phyloP scores from a whole-genome alignment of 2,797 vertebrate species.

The Tolypeutes matacus region DNA sequence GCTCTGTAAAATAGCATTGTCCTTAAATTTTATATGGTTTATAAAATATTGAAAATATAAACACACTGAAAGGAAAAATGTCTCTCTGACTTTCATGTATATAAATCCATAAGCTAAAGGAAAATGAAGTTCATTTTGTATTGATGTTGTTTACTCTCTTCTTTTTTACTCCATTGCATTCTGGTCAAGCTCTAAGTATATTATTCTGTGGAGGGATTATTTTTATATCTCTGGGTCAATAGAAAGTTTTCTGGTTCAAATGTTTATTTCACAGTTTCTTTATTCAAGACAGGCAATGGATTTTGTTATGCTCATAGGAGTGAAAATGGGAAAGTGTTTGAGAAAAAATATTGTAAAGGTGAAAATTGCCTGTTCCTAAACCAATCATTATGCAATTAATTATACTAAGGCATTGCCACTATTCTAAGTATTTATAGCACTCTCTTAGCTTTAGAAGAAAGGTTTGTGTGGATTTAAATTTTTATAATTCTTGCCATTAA shows the following conservation, averaged over 20 bases:
- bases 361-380: not conserved
- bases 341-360: not conserved
- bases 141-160: not conserved
- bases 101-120: not conserved
- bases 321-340: slow-evolving; percentile 64
- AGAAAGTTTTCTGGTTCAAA: slow-evolving; percentile 85
- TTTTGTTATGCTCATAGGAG: slow-evolving; percentile 36
- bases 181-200: slow-evolving; percentile 62
- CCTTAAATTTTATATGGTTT: slow-evolving; percentile 30
- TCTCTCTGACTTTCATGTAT: not conserved
- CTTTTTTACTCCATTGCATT: slow-evolving; percentile 19
- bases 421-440: not conserved
- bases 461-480: not conserved
- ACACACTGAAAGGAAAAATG: not conserved
- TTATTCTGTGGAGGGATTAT: slow-evolving; percentile 74
- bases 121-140: not conserved
- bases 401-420: not conserved
- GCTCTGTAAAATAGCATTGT: not conserved
- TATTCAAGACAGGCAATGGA: slow-evolving; percentile 63
- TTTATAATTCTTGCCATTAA: not conserved
- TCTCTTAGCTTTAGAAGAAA: not conserved
- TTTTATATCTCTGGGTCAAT: slow-evolving; percentile 86
- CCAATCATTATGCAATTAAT: slow-evolving; percentile 20
- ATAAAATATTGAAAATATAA: not conserved
- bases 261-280: slow-evolving; percentile 78